phyloP scores from a whole-genome alignment of 2,888 invertebrate species.

The Eristalis intricaria region DNA sequence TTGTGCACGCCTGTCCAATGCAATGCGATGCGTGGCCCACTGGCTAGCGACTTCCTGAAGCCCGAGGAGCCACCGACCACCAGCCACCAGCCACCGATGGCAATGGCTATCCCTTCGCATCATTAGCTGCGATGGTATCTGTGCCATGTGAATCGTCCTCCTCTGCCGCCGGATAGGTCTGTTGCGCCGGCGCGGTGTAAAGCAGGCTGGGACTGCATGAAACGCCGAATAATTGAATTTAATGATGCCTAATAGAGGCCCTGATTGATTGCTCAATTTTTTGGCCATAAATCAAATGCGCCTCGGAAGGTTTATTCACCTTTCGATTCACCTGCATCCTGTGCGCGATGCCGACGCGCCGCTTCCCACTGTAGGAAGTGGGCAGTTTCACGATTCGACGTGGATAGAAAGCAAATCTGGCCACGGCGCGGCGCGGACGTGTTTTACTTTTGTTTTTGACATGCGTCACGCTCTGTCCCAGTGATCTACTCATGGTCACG shows the following conservation, averaged over 20 bases:
- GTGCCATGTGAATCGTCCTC: neutral
- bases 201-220: neutral
- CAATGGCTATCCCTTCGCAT: slow-evolving; percentile 37
- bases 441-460: slow-evolving; percentile 55
- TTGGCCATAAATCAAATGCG: slow-evolving; percentile 61
- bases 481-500: slow-evolving; percentile 63
- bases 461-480: slow-evolving; percentile 50
- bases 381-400: neutral
- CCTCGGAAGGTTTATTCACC: slow-evolving; percentile 45
- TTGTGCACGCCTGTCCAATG: slow-evolving; percentile 31
- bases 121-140: slow-evolving; percentile 45
- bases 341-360: neutral
- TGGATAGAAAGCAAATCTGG: slow-evolving; percentile 64
- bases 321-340: slow-evolving; percentile 25
- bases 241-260: slow-evolving; percentile 72
- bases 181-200: neutral
- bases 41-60: slow-evolving; percentile 65
- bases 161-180: slow-evolving; percentile 1
- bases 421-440: slow-evolving; percentile 18
- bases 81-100: neutral
- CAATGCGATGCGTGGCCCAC: slow-evolving; percentile 22
- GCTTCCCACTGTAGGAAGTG: neutral
- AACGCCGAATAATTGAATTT: slow-evolving; percentile 70
- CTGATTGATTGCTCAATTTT: slow-evolving; percentile 73
- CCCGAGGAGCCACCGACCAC: slow-evolving; percentile 31